These are phyloP conservation scores for Anguilla obscura DNA, from an alignment of 2,797 vertebrate species.

Conservation along the genomic window DNA sequence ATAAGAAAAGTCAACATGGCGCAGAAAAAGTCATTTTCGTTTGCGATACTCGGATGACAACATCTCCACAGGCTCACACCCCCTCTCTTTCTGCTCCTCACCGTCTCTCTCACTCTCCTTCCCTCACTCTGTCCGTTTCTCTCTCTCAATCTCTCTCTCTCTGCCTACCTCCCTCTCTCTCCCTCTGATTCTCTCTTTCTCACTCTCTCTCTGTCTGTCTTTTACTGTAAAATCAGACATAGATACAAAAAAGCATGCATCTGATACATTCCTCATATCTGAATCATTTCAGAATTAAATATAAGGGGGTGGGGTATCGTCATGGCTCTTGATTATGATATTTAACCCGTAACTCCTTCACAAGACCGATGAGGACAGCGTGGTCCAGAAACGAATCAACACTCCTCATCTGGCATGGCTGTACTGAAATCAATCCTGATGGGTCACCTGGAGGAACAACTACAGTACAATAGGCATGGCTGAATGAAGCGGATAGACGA, in stretches of 20 bases:
- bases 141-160: conserved; percentile 2
- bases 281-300: not conserved
- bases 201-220: too few species aligned
- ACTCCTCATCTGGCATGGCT: not conserved
- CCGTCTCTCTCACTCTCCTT: conserved; percentile 5
- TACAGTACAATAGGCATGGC: not conserved
- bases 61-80: not conserved
- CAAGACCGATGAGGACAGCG: not conserved
- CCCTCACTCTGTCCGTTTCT: not conserved
- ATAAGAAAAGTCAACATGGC: conserved; percentile 32
- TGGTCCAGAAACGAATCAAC: not conserved
- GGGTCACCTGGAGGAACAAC: not conserved
- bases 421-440: not conserved
- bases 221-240: not conserved
- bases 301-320: not conserved
- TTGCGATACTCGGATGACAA: conserved; percentile 25
- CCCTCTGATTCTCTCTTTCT: not conserved
- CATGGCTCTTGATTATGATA: not conserved
- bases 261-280: too few species aligned
- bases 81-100: not conserved
- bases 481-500: not conserved
- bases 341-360: not conserved
- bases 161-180: not conserved
- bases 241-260: not conserved
- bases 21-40: conserved; percentile 29